These are phyloP conservation scores for Scrobipalpa atriplicella DNA, from an alignment of 2,888 invertebrate species.

Conservation along the genomic window DNA sequence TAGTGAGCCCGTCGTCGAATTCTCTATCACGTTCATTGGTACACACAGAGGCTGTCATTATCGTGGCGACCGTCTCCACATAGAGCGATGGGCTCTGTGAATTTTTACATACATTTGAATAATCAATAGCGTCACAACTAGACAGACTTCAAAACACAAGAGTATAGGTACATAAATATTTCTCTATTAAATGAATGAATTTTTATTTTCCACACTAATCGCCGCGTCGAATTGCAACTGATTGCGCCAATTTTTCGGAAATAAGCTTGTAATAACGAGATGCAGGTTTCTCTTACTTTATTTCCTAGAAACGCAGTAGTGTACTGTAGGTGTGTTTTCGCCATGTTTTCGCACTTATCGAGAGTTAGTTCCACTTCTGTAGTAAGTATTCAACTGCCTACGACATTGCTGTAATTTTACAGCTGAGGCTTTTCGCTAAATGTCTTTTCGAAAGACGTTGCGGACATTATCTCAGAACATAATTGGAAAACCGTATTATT, in stretches of 20 bases:
- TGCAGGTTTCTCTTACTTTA: no score
- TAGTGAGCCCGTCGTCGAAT: neutral
- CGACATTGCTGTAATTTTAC: no score
- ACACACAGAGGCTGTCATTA: constrained; percentile 2
- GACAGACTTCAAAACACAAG: neutral
- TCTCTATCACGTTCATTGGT: neutral
- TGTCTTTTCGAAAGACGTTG: neutral
- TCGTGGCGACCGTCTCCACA: neutral
- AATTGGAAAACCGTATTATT: neutral
- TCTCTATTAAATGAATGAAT: no score
- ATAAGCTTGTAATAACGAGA: no score
- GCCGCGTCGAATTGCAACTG: no score
- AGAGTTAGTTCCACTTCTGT: no score
- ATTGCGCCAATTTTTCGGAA: no score
- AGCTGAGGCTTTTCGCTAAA: no score
- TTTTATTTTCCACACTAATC: no score
- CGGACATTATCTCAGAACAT: neutral
- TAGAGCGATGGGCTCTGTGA: neutral
- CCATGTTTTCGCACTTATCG: neutral
- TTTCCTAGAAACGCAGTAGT: no score
- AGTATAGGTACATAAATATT: no score
- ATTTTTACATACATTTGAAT: constrained; percentile 6
- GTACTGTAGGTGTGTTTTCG: neutral
- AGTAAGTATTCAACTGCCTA: no score
- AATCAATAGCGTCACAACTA: neutral